Percentiles rank a stretch among this genome's conserved stretches.
Conservation (phyloP, 2,113 vertebrate genomes). For the Alouatta palliata region DNA sequence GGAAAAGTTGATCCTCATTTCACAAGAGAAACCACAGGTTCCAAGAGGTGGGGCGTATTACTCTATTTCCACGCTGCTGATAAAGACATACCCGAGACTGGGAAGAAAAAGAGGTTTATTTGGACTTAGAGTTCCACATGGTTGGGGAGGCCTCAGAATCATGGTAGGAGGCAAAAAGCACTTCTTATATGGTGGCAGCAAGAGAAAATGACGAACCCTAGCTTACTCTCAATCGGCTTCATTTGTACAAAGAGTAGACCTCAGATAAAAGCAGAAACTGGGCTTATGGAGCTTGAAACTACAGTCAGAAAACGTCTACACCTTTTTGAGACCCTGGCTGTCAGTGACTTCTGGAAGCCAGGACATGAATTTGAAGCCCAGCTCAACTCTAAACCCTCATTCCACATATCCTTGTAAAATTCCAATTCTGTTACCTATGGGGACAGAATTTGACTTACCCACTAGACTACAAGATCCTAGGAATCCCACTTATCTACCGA, state of each 20-base stretch:
- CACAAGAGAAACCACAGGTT: neutral
- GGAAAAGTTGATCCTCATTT: neutral
- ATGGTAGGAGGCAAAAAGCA: too few species aligned
- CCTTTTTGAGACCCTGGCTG: neutral
- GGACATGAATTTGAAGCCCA: neutral
- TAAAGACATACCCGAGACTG: too few species aligned
- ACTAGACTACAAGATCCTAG: rapidly evolving
- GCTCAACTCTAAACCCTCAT: neutral
- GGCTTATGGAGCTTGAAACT: neutral
- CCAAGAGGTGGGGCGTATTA: neutral
- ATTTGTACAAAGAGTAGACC: rapidly evolving
- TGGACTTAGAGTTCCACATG: too few species aligned
- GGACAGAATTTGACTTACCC: neutral
- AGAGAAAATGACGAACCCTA: neutral
- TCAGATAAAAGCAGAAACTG: neutral
- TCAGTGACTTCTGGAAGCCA: neutral
- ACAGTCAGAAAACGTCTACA: too few species aligned
- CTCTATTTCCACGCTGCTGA: too few species aligned
- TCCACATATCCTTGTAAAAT: neutral
- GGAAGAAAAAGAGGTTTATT: too few species aligned
- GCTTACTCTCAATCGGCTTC: neutral
- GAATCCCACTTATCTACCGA: rapidly evolving
- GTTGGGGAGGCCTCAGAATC: too few species aligned
- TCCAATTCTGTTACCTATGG: neutral
- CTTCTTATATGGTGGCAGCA: too few species aligned